Evolutionary conservation across 2,888 invertebrate species (phyloP).

Genomic region (Rhopalosiphum nymphaeae): DNA sequence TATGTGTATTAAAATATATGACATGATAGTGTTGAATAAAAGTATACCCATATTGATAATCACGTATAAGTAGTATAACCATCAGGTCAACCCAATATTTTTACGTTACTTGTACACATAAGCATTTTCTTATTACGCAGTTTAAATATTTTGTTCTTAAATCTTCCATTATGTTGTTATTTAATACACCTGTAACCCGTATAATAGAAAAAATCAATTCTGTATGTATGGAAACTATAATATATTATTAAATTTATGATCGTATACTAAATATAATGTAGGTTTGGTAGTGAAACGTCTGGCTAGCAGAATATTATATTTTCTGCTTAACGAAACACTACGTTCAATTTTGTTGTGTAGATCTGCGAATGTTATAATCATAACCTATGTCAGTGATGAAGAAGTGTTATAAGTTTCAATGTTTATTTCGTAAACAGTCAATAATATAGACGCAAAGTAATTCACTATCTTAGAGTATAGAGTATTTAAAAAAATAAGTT

Average conservation of each 20-base stretch:
- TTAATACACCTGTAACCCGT: background rate
- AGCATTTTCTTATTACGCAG: background rate
- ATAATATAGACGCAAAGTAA: background rate
- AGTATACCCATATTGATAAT: background rate
- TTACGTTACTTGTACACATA: background rate
- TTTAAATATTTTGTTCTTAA: background rate
- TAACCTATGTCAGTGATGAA: background rate
- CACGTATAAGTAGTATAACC: background rate
- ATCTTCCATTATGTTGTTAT: background rate
- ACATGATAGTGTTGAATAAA: background rate
- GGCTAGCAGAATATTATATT: background rate
- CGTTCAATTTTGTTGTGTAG: background rate
- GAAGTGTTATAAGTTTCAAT: background rate
- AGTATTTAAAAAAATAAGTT: background rate
- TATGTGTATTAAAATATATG: background rate
- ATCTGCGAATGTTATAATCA: background rate
- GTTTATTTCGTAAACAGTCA: background rate
- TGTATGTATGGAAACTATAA: background rate
- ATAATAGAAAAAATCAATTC: background rate
- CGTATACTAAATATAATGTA: background rate
- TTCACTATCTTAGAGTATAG: background rate
- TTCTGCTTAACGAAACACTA: background rate
- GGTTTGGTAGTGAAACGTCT: background rate
- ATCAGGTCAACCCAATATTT: background rate
- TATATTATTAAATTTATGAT: background rate